Evolutionary conservation across 92 coral and sea anemone genomes (phyloP), one percentile per base, ranked within the genome.

Genomic region (Siderastrea radians): DNA sequence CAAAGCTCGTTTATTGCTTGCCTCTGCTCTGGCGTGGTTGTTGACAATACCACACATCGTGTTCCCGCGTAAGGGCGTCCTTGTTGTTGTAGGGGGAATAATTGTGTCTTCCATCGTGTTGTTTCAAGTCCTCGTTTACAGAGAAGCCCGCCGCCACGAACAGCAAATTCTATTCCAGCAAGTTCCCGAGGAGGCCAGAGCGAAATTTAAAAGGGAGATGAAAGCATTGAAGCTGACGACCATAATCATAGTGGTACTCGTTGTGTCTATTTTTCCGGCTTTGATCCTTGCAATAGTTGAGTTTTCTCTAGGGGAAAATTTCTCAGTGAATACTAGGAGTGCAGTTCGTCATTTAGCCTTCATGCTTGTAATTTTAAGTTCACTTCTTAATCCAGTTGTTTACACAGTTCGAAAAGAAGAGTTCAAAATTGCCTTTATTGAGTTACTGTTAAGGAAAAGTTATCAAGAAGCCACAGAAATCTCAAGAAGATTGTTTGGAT

Each of bases 171-270:
- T 71, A 46, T 14, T 54, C 13, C 55, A 71, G 26, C 75, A 71
- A 48, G 57, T 71, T 46, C 49, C 43, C 26, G 8, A 46, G 75
- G 55, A 71, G 53, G 75, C 54, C 51, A 48, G 26, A 71, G 75
- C 55, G 11, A 71, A 71, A 71, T 71, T 71, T 71, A 14, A 71
- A 71, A 0, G 45, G 26, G 75, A 71, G 55, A 71, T 13, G 57
- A 71, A 71, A 71, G 75, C 75, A n/a, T 71, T 71, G 15, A 71
- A 71, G 49, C 26, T 49, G 49, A 71, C 55, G 2, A 71, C 75
- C 7, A 45, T 71, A 5, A 48, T 60, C 5, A 7, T 78, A 47
- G 45, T 46, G 45, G 17, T 11, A 6, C 2, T 78, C 43, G 58
- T 48, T 50, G 70, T 60, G 26, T 55, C 48, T 60, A 58, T 78